Evolutionary conservation across 2,797 vertebrate genomes (phyloP).

Genomic region (Periparus ater): DNA sequence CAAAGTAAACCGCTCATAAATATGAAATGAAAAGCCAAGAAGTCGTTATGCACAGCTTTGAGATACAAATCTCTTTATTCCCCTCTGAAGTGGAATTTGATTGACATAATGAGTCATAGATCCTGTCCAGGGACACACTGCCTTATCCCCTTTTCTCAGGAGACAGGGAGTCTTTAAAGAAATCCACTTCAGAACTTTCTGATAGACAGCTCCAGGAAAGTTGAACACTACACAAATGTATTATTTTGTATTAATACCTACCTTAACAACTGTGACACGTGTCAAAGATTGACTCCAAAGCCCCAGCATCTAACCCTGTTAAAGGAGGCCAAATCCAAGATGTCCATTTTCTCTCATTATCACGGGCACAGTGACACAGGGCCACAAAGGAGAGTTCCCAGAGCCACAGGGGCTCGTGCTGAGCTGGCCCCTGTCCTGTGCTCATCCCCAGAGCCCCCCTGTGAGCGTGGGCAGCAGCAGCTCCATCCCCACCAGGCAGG

Average conservation of each 20-base stretch:
- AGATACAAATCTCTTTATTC: constrained; percentile 89
- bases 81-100: constrained; percentile 85
- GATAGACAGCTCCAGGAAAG: constrained; percentile 78
- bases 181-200: constrained; percentile 83
- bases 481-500: background rate
- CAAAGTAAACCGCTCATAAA: constrained; percentile 87
- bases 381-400: background rate
- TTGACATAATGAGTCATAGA: constrained; percentile 87
- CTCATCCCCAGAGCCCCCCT: background rate
- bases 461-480: background rate
- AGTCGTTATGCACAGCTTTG: constrained; percentile 83
- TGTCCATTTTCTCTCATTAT: background rate
- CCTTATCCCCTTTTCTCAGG: constrained; percentile 82
- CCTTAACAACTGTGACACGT: constrained; percentile 61
- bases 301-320: background rate
- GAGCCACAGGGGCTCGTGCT: background rate
- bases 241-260: constrained; percentile 71
- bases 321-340: background rate
- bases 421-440: background rate
- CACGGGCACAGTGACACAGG: fast-evolving
- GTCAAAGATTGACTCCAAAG: constrained; percentile 65
- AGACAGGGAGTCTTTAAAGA: constrained; percentile 83
- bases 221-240: constrained; percentile 70
- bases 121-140: constrained; percentile 81
- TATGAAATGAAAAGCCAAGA: constrained; percentile 85